These are phyloP conservation scores for Hartigia nigra DNA, from an alignment of 2,888 invertebrate species.

Conservation along the genomic window DNA sequence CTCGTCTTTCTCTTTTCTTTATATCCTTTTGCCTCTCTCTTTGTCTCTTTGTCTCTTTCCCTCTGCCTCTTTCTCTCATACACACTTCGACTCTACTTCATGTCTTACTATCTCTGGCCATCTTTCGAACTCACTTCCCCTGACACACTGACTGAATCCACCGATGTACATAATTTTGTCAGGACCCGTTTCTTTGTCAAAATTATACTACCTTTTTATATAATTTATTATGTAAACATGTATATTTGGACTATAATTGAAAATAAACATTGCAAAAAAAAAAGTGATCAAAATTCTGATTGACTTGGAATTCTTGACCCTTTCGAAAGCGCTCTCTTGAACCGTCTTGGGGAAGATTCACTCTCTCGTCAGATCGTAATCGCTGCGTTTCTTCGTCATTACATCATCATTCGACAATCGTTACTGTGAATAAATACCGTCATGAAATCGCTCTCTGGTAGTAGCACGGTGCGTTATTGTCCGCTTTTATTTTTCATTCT, in stretches of 20 bases:
- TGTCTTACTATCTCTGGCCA: neutral
- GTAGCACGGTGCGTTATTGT: neutral
- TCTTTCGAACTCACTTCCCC: neutral
- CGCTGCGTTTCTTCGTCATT: neutral
- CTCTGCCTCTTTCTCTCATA: slow-evolving; percentile 3
- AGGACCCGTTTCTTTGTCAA: slow-evolving; percentile 48
- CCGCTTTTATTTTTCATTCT: neutral
- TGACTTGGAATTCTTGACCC: slow-evolving; percentile 57
- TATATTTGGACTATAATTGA: slow-evolving; percentile 64
- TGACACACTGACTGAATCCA: slow-evolving; percentile 54
- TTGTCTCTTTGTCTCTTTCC: slow-evolving; percentile 9
- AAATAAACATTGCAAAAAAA: slow-evolving; percentile 63
- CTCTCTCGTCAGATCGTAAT: neutral
- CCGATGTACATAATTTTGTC: slow-evolving; percentile 62
- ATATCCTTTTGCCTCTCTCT: neutral
- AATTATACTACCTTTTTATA: slow-evolving; percentile 63
- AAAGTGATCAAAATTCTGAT: slow-evolving; percentile 53
- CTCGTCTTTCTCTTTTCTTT: neutral
- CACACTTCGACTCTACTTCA: neutral
- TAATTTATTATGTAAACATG: slow-evolving; percentile 65
- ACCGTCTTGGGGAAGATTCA: slow-evolving; percentile 64
- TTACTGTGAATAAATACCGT: neutral
- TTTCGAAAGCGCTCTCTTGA: slow-evolving; percentile 58
- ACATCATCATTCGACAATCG: neutral
- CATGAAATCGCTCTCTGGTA: neutral